Evolutionary conservation across 2,888 invertebrate genomes (phyloP).

Genomic region (Bombylius discolor): DNA sequence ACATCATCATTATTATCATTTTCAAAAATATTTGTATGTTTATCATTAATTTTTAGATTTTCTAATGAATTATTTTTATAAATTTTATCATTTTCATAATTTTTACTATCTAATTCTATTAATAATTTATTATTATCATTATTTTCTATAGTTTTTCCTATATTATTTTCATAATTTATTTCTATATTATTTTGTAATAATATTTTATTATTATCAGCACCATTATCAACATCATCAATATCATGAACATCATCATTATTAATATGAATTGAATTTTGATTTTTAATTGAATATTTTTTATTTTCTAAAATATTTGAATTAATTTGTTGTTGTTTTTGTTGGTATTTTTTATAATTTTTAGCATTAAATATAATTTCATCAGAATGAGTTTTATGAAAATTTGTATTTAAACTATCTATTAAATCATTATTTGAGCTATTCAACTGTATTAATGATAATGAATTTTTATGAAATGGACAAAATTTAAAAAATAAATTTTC

Average conservation of each 20-base stretch:
- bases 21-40: not conserved
- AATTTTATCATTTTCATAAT: not conserved
- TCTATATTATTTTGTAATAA: not conserved
- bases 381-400: conserved; percentile 9
- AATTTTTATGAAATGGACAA: conserved; percentile 8
- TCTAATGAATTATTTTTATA: not conserved
- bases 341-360: not conserved
- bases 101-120: conserved; percentile 1
- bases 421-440: conserved; percentile 6
- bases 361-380: conserved; percentile 8
- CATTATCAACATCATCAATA: not conserved
- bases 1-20: conserved; percentile 1
- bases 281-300: not conserved
- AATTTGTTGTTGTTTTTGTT: not conserved
- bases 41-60: not conserved
- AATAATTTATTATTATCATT: not conserved
- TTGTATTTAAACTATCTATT: conserved; percentile 2
- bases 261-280: not conserved
- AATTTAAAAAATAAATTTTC: conserved; percentile 1
- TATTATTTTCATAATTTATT: too few species aligned
- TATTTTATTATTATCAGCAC: conserved; percentile 1
- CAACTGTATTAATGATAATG: conserved; percentile 9
- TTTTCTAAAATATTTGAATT: too few species aligned
- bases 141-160: too few species aligned
- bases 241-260: conserved; percentile 2